Percentiles rank a stretch among this genome's conserved stretches.
Evolutionary conservation across 2,888 invertebrate species (phyloP).

Genomic region (Dione juno): DNA sequence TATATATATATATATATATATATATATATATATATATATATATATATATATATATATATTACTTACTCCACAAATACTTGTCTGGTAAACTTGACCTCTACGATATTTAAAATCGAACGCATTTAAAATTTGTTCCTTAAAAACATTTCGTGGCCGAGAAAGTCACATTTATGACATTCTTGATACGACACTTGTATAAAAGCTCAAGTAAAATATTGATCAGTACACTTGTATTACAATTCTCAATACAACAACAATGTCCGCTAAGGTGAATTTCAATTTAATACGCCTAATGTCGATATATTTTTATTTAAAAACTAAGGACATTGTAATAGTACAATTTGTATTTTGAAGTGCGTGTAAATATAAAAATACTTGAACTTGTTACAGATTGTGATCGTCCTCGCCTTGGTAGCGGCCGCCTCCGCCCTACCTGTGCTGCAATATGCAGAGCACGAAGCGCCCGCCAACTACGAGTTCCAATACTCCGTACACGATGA

Average conservation of each 20-base stretch:
- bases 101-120: background rate
- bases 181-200: conserved; percentile 1
- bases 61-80: background rate
- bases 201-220: background rate
- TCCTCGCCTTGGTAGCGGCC: background rate
- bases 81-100: conserved; percentile 6
- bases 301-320: too few species aligned
- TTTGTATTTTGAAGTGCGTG: too few species aligned
- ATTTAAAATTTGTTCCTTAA: background rate
- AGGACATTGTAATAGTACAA: too few species aligned
- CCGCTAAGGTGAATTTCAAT: conserved; percentile 11
- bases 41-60: background rate
- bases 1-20: too few species aligned
- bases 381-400: conserved; percentile 5
- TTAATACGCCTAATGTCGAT: background rate
- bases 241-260: conserved; percentile 15
- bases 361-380: too few species aligned
- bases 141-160: background rate
- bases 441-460: conserved; percentile 64
- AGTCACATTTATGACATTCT: background rate
- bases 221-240: conserved; percentile 7
- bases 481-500: conserved; percentile 61
- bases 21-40: too few species aligned
- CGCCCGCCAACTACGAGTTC: conserved; percentile 73
- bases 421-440: conserved; percentile 46